These are phyloP conservation scores for Pyrgus malvae DNA, from an alignment of 2,888 invertebrate species.

Conservation along the genomic window DNA sequence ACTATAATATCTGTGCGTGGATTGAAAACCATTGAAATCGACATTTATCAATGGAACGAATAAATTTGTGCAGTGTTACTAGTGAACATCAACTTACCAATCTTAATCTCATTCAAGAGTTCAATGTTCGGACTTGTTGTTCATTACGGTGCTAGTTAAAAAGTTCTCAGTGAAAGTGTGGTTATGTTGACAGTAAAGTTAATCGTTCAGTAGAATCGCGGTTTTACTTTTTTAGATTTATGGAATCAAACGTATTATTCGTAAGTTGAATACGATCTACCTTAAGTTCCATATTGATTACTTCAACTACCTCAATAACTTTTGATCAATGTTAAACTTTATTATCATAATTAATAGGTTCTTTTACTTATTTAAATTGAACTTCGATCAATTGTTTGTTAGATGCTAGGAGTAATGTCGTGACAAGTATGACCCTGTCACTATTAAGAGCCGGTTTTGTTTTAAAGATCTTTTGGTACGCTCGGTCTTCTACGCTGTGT, in stretches of 20 bases:
- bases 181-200: constrained; percentile 62
- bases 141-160: constrained; percentile 12
- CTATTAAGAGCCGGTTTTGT: constrained; percentile 3
- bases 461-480: constrained; percentile 15
- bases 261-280: not conserved
- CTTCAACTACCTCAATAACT: too few relatives aligned
- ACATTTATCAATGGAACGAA: constrained; percentile 56
- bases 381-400: constrained; percentile 6
- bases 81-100: constrained; percentile 12
- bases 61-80: constrained; percentile 31
- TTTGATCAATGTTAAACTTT: not conserved
- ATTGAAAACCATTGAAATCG: constrained; percentile 39
- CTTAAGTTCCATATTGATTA: not conserved
- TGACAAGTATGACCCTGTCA: constrained; percentile 43
- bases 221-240: not conserved
- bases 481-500: constrained; percentile 1
- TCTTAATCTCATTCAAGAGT: constrained; percentile 14
- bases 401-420: constrained; percentile 19
- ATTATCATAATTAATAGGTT: not conserved
- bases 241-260: not conserved
- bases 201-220: not conserved
- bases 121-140: constrained; percentile 11
- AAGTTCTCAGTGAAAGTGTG: constrained; percentile 57
- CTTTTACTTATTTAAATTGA: constrained; percentile 1
- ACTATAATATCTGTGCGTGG: constrained; percentile 47